Evolutionary conservation across 2,888 invertebrate genomes (phyloP), one percentile per base, ranked within the genome.

Genomic region (Andrena camellia): DNA sequence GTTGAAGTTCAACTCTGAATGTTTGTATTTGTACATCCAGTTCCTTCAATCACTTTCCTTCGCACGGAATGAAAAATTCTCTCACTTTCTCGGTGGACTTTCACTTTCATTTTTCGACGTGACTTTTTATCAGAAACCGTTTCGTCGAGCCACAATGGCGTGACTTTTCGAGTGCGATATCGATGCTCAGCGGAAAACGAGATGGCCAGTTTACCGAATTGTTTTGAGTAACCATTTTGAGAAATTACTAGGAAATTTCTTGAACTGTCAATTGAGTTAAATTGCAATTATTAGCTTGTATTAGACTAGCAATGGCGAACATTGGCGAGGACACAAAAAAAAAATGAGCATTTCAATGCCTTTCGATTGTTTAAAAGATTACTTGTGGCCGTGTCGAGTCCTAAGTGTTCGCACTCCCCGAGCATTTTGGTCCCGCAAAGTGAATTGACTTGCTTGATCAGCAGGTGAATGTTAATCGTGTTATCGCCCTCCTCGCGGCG

Each of bases 401-500:
- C 8, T 10, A 29, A 50, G 52, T 29, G 52, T 31, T 78, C 59
- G 63, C 29, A 50, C 26, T 35, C 48, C 48, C 33, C 60, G 26
- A 33, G 33, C 57, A 5, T 52, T 77, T 73, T 23, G 31, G 8
- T 42, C 26, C 8, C 1, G 20, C 6, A n/a, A 75, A 81, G 70
- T 64, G 71, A 81, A 79, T 87, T 79, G 75, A 64, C 71, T 71
- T 66, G 69, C 69, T 64, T 35, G 57, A n/a, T 81, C 72, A 70
- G 59, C 76, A 31, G 13, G 20, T 33, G 10, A 10, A 13, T 63
- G 86, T 67, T 88, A 88, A 88, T 85, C 78, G n/a, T 6, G 68
- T 88, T 88, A 88, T 62, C 80, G 63, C 10, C n/a, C n/a, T 81
- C 59, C 77, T n/a, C 35, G 42, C 52, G 23, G 59, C 71, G 70